Base-by-base conservation (phyloP, 2,888 invertebrate genomes). In the Cordylochernes scorpioides region DNA sequence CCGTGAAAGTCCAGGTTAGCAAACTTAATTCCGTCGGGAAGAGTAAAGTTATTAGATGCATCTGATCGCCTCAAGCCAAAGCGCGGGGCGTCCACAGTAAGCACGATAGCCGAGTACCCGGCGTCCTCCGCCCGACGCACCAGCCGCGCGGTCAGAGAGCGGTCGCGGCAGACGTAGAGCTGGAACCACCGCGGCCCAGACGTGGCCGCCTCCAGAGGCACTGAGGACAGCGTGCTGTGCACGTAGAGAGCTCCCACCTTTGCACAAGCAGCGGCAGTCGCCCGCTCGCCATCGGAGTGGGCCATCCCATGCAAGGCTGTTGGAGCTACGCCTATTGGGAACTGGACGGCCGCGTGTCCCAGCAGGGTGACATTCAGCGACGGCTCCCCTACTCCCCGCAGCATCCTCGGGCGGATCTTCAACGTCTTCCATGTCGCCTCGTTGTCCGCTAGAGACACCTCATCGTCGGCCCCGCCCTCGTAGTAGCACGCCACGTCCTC, bases 161-260 rank as follows among this genome's bases (percentile, higher is more conserved):
- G 65, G 50, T 82, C 71, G 36, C 62, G 71, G 51, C 77, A 82
- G 40, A 88, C 70, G 49, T 86, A 88, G 1, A 88, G 61, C 53
- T 91, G 82, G 50, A 82, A 80, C 80, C 82, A 86, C 49, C 74
- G 75, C 12, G 65, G 57, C 0, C 66, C 67, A 0, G 80, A 77
- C 2, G 74, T 71, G 2, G 67, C 68, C 49, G 84, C 78, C 54
- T 86, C 86, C 29, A 88, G 65, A 22, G 77, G 75, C 41, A 67
- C 68, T 1, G 80, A 86, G 0, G 82, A 61, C 35, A 84, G 63
- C 1, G 84, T 86, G 41, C 82, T 82, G 30, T 80, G 55, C 14
- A 68, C 77, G 49, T 67, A 82, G 37, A 82, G 60, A 0, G 71
- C 69, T 1, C 69, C 69, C 39, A 65, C 60, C 15, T 61, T 59